A percentile compares a stretch with the other conserved stretches of the same genome.
These are phyloP conservation scores for Trematocara variabile DNA, from an alignment of 2,113 vertebrate species.

Conservation along the genomic window DNA sequence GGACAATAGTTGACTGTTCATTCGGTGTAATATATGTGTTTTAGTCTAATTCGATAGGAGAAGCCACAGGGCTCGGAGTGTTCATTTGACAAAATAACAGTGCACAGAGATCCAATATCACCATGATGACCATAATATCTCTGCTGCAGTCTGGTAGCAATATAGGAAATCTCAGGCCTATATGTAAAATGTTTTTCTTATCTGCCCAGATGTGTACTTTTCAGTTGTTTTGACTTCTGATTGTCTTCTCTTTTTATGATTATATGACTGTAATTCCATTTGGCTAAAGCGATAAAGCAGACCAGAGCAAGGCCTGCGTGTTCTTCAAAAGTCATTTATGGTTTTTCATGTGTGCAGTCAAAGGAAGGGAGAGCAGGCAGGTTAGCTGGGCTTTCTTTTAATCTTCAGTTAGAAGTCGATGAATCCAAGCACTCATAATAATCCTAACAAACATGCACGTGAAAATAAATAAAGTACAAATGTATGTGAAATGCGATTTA, in stretches of 20 bases:
- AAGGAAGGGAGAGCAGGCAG: not conserved
- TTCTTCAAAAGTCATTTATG: slow-evolving; percentile 24
- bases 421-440: not conserved
- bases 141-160: not conserved
- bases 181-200: slow-evolving; percentile 11
- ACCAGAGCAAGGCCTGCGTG: not conserved
- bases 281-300: slow-evolving; percentile 6
- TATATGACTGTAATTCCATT: slow-evolving; percentile 18
- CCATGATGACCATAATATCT: slow-evolving; percentile 3
- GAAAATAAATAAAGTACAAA: not conserved
- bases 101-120: not conserved
- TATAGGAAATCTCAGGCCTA: not conserved
- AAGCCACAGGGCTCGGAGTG: not conserved
- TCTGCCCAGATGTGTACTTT: not conserved
- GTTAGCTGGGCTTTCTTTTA: not conserved
- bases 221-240: slow-evolving; percentile 18
- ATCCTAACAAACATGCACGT: not conserved
- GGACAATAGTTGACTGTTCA: not conserved
- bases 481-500: not conserved
- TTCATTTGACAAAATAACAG: slow-evolving; percentile 41
- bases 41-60: not conserved
- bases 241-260: slow-evolving; percentile 19
- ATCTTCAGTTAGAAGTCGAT: not conserved
- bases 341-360: not conserved
- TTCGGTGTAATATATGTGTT: not conserved